Evolutionary conservation across 1,140 invertebrate genomes (phyloP), one percentile per base, ranked within the genome.

Genomic region (Druon quercuslanigerum): DNA sequence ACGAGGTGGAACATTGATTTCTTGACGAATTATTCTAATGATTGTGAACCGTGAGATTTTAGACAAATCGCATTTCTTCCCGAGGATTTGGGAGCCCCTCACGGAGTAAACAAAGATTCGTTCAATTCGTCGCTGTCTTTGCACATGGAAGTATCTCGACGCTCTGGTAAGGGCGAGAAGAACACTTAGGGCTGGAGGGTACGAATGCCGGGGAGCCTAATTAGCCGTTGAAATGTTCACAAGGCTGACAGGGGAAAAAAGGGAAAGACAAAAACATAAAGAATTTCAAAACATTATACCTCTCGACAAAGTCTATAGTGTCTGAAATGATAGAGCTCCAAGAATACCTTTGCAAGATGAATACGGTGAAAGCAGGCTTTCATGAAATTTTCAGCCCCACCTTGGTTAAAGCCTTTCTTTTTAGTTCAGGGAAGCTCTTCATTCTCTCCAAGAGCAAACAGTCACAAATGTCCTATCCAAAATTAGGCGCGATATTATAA

Each of bases 121-220:
- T 85, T 84, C 79, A 75, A 78, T 80, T 83, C 79, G 79, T 83
- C 76, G 81, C 78, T 84, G 73, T 81, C 51, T 78, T 52, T 7
- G 73, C 54, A 9, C 60, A 46, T 71, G 71, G 40, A 60, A 20
- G n/a, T 73, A 19, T 57, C 46, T 79, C 75, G 73, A 71, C 71
- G 33, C 72, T 80, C 77, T 17, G 70, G 14, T 54, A 46, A 81
- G 74, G 77, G 71, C 77, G 75, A 84, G 85, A 86, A 87, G 84
- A 87, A 84, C 84, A 80, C 87, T 87, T 79, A 78, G 85, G 82
- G 74, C 80, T 77, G 79, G 77, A 84, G 82, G 82, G 83, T 80
- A 76, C 76, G 77, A 72, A 80, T 78, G 74, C 81, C 40, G 75
- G 57, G 77, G 80, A 85, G 85, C 82, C 85, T 87, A 89, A 89